Base-by-base conservation (phyloP, 1,140 invertebrate species). In the Drosophila nasuta region DNA sequence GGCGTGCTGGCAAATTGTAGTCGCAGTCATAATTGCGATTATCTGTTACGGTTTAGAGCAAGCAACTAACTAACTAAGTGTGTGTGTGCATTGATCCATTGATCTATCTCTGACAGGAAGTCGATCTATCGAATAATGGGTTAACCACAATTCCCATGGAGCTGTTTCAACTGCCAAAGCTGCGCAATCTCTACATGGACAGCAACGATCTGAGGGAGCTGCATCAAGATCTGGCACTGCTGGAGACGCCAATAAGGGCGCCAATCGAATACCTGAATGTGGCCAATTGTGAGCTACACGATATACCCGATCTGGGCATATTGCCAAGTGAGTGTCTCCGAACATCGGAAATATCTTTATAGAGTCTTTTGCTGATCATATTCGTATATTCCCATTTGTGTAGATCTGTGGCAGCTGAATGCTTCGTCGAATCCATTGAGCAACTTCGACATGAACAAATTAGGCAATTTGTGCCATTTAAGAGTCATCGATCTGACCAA, bases 41-140 rank as follows among this genome's bases (percentile, higher is more conserved):
- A 56, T 56, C 54, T 38, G 5, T 1, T 71, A 51, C 8, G 8
- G 54, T 59, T 15, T 58, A 13, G 41, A 43, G 41, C 41, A 13
- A 35, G 35, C 28, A 28, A 35, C 67, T 33, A 28, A 41, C 67
- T 57, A 67, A 71, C 62, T 49, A 49, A 59, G 0, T 17, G 17
- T 17, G 15, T 15, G 15, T 15, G 15, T 15, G 15, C 15, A 15
- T 15, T 15, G 11, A 25, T 25, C 20, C 33, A 41, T 6, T 63
- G 46, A 49, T 62, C 43, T 5, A 46, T 45, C 43, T 13, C 38
- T 54, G 11, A 60, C 76, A 94, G 91, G 93, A 93, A 57, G 82
- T 95, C 38, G 94, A 95, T 92, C 93, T 95, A 30, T 94, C 94
- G 6, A 93, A 93, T 75, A 95, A 95, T 89, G 94, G 93, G 4